Conservation (phyloP, 2,888 invertebrate species). For the Portevinia maculata region DNA sequence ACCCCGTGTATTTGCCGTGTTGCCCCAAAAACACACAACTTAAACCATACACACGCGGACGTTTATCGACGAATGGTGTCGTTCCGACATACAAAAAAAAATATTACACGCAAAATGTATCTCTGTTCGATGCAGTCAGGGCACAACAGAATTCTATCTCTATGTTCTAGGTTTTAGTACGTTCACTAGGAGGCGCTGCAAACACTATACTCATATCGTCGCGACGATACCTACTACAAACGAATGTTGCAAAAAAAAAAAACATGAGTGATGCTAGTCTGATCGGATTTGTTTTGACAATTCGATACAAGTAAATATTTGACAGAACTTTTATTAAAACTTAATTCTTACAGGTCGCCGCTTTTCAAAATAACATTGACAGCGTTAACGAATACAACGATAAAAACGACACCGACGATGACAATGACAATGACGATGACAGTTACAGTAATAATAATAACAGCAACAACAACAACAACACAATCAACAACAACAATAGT, state of each 20-base stretch:
- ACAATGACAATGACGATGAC: constrained; percentile 17
- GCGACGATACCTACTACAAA: constrained; percentile 9
- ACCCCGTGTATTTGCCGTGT: constrained; percentile 46
- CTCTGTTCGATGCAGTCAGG: constrained; percentile 48
- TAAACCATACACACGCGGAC: constrained; percentile 57
- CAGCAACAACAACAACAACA: constrained; percentile 1
- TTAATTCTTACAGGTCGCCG: constrained; percentile 52
- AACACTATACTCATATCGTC: constrained; percentile 9
- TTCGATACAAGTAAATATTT: constrained; percentile 1
- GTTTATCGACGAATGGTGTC: constrained; percentile 61
- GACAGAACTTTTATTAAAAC: not conserved
- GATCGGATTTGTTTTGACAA: constrained; percentile 49
- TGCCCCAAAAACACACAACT: constrained; percentile 58
- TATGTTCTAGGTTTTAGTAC: constrained; percentile 37
- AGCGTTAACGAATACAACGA: constrained; percentile 35
- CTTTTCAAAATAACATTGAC: constrained; percentile 38
- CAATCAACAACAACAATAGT: constrained; percentile 51
- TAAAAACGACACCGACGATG: constrained; percentile 30
- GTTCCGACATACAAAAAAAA: constrained; percentile 43
- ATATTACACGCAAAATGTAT: constrained; percentile 60
- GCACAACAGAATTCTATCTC: constrained; percentile 32
- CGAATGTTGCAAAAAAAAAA: constrained; percentile 42
- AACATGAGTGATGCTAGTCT: constrained; percentile 16
- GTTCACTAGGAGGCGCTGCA: constrained; percentile 28
- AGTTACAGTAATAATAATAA: constrained; percentile 18